Evolutionary conservation across 2,888 invertebrate species (phyloP).

Genomic region (Latrodectus elegans): DNA sequence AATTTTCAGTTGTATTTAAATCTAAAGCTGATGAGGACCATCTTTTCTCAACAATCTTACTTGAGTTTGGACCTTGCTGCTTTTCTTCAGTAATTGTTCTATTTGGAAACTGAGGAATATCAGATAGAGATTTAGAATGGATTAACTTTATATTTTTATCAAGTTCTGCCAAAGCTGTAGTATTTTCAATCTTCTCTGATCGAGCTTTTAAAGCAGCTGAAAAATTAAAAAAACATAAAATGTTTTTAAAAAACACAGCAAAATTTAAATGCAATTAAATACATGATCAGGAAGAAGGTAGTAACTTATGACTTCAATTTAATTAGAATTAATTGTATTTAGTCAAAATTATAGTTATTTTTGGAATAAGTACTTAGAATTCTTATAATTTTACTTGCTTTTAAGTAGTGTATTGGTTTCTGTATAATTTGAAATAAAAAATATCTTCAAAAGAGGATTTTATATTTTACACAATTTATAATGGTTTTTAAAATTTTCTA

Average conservation of each 20-base stretch:
- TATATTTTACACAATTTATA: too few species aligned
- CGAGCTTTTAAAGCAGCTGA: conserved; percentile 52
- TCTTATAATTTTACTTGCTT: too few species aligned
- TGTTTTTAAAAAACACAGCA: background rate
- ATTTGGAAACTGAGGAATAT: conserved; percentile 49
- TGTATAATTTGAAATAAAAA: too few species aligned
- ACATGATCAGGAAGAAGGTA: too few species aligned
- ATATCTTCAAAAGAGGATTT: too few species aligned
- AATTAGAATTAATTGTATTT: too few species aligned
- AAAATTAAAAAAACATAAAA: background rate
- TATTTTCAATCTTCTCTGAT: conserved; percentile 39
- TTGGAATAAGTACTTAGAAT: too few species aligned
- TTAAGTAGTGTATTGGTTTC: too few species aligned
- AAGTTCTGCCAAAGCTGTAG: conserved; percentile 14
- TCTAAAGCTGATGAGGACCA: conserved; percentile 65
- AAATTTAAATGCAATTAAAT: too few species aligned
- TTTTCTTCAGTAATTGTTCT: conserved; percentile 15
- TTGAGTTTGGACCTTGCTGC: background rate
- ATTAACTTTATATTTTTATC: conserved; percentile 51
- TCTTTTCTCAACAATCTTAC: conserved; percentile 54
- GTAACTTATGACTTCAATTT: too few species aligned
- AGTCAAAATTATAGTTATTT: too few species aligned
- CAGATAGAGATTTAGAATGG: conserved; percentile 59
- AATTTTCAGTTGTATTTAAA: conserved; percentile 40
- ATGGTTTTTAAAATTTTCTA: too few species aligned